phyloP scores from a whole-genome alignment of 2,113 vertebrate species.

The Rynchops niger region DNA sequence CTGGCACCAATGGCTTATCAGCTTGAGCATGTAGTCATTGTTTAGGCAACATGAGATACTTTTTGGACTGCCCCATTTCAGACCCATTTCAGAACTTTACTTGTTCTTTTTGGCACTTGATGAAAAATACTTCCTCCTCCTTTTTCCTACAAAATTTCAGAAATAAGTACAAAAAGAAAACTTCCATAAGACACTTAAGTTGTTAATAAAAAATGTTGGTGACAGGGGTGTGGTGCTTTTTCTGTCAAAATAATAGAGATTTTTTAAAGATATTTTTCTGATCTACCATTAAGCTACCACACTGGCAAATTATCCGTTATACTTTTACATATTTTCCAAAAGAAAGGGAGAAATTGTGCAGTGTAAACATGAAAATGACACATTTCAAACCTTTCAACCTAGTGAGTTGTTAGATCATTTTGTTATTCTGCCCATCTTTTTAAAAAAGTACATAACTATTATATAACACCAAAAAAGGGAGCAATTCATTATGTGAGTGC shows the following conservation, averaged over 20 bases:
- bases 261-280: not conserved
- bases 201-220: not conserved
- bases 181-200: not conserved
- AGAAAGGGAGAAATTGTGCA: not conserved
- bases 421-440: not conserved
- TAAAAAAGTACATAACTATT: not conserved
- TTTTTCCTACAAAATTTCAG: not conserved
- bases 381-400: not conserved
- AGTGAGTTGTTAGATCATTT: not conserved
- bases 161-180: not conserved
- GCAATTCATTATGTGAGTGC: not conserved
- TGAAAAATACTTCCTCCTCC: not conserved
- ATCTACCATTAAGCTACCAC: not conserved
- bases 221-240: not conserved
- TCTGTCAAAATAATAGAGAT: not conserved
- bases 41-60: not conserved
- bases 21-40: not conserved
- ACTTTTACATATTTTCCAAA: not conserved
- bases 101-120: not conserved
- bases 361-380: not conserved
- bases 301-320: not conserved
- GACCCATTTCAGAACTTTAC: not conserved
- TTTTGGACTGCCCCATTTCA: conserved; percentile 21
- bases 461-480: not conserved
- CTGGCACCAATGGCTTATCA: not conserved